Evolutionary conservation across 2,888 invertebrate species (phyloP).

Genomic region (Charanyca ferruginea): DNA sequence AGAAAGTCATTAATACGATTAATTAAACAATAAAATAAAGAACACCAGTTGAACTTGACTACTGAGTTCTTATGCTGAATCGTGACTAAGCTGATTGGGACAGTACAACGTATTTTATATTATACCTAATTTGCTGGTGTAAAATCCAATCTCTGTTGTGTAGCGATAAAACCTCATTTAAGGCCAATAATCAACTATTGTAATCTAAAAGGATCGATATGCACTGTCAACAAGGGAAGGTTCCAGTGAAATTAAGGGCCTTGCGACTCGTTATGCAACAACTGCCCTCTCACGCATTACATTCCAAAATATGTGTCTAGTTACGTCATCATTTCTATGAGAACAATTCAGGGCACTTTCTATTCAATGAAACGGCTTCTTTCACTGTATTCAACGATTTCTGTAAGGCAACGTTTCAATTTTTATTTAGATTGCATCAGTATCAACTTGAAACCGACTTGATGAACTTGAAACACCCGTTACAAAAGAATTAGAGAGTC

Average conservation of each 20-base stretch:
- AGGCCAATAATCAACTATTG: neutral
- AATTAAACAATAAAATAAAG: conserved; percentile 29
- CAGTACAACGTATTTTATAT: conserved; percentile 53
- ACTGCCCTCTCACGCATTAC: conserved; percentile 24
- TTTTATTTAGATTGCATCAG: conserved; percentile 30
- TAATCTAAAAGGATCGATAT: conserved; percentile 2
- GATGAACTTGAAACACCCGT: neutral
- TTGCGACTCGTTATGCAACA: conserved; percentile 58
- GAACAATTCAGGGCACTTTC: conserved; percentile 33
- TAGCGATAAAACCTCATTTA: neutral
- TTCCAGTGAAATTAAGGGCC: neutral
- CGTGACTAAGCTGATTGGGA: conserved; percentile 57
- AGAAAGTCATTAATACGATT: conserved; percentile 21
- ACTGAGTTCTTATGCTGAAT: conserved; percentile 30
- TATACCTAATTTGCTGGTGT: conserved; percentile 25
- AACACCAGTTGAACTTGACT: conserved; percentile 30
- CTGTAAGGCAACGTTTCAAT: neutral
- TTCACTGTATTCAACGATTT: neutral
- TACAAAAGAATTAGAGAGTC: neutral
- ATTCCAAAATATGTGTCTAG: conserved; percentile 29
- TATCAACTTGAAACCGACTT: neutral
- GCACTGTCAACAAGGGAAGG: neutral
- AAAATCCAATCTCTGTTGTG: conserved; percentile 24
- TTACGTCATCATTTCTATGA: conserved; percentile 57
- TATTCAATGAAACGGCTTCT: neutral